Evolutionary conservation across 2,797 vertebrate genomes (phyloP).

Genomic region (Anas bahamensis): DNA sequence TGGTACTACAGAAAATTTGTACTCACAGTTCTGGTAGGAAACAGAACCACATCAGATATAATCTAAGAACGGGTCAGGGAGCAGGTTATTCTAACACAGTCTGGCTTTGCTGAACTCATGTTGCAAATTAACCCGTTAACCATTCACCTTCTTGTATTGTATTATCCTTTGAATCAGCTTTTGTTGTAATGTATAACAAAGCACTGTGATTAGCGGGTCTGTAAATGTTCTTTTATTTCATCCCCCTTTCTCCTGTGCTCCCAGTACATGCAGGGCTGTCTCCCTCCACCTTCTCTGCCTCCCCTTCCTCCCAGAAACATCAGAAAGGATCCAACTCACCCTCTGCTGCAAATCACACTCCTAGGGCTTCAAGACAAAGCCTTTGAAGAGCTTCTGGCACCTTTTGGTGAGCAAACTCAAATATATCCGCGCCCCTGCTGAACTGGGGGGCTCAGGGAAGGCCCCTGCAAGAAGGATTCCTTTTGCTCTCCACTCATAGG

Average conservation of each 20-base stretch:
- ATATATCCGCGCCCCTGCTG: not conserved
- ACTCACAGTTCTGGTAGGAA: not conserved
- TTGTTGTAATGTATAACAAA: not conserved
- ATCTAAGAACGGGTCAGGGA: not conserved
- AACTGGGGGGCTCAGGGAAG: not conserved
- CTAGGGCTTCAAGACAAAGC: not conserved
- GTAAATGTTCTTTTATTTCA: not conserved
- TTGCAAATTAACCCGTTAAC: slow-evolving; percentile 1
- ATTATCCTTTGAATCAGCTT: not conserved
- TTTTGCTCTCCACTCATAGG: not conserved
- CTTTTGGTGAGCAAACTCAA: not conserved
- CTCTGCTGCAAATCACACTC: not conserved
- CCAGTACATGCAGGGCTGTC: accelerated
- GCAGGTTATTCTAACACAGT: not conserved
- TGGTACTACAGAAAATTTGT: not conserved
- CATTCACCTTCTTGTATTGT: not conserved
- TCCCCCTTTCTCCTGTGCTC: not conserved
- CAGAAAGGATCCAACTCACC: not conserved
- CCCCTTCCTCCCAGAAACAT: not conserved
- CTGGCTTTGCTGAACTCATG: not conserved
- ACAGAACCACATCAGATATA: not conserved
- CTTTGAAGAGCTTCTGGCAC: not conserved
- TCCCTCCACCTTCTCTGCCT: not conserved
- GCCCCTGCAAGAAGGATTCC: not conserved
- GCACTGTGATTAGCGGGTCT: not conserved